Evolutionary conservation across 2,113 vertebrate genomes (phyloP), one percentile per base, ranked within the genome.

Genomic region (Seriola aureovittata): DNA sequence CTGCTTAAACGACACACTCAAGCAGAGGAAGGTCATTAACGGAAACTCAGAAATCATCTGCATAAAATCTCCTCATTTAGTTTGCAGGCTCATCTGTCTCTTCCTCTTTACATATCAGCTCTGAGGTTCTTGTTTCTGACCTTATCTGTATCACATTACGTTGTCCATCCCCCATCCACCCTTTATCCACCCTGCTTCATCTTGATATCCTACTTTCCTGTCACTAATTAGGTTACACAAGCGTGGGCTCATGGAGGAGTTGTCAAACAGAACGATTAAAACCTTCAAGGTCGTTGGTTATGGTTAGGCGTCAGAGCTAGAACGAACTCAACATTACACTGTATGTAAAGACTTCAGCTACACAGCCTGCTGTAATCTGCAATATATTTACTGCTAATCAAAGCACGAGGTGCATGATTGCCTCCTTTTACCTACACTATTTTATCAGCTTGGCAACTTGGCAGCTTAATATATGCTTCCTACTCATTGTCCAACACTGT

Each of bases 361-460:
- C 80, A 59, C 81, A 34, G 12, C 67, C 66, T 67, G 44, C 76
- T 70, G 71, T 32, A 64, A 75, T 72, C 44, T 66, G 38, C 40
- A 73, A 85, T 78, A 81, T 74, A 70, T 42, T 67, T 65, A 67
- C 64, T 71, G 60, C 82, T 83, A 76, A 86, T 82, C 71, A 84
- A 81, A 84, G 68, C 63, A 57, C 66, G 64, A 84, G 85, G 57
- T 81, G 58, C 46, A 77, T 92, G 85, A 91, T 90, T 81, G 81
- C 81, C 80, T 83, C 66, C 55, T 82, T 88, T 87, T 76, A 83
- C 90, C 86, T 68, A 34, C 75, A 85, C 62, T 71, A 83, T 92
- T 91, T 79, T 83, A 90, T 91, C 82, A 85, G 86, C 75, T 62
- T 69, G 71, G 84, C 82, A 85, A 80, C 82, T 85, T 89, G 85